Evolutionary conservation across 2,888 invertebrate genomes (phyloP).

Genomic region (Byasa hedistus): DNA sequence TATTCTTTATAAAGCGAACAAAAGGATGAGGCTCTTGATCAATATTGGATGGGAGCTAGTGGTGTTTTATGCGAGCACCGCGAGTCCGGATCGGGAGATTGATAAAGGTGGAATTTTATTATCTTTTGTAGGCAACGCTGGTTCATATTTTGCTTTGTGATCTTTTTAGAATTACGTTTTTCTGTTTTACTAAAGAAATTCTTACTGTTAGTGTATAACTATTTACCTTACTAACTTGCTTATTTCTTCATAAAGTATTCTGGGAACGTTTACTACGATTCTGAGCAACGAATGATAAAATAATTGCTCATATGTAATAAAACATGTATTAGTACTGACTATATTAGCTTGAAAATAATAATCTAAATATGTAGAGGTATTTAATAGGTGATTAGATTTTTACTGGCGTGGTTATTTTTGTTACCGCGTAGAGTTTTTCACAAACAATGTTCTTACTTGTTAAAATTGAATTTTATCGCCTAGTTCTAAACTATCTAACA

Average conservation of each 20-base stretch:
- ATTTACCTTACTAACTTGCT: background rate
- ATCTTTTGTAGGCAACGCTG: slow-evolving; percentile 10
- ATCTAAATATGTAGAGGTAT: too few species aligned
- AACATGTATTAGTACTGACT: too few species aligned
- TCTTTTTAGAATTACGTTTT: background rate
- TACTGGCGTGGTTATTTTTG: too few species aligned
- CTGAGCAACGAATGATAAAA: background rate
- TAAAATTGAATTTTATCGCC: too few species aligned
- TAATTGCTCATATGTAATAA: background rate
- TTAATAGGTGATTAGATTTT: too few species aligned
- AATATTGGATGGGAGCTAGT: slow-evolving; percentile 21
- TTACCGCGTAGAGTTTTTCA: too few species aligned
- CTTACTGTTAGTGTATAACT: background rate
- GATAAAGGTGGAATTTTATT: slow-evolving; percentile 23
- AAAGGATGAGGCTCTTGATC: slow-evolving; percentile 24
- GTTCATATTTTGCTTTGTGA: slow-evolving; percentile 7
- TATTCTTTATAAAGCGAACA: slow-evolving; percentile 27
- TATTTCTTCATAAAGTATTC: too few species aligned
- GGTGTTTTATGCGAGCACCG: slow-evolving; percentile 15
- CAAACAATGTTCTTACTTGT: too few species aligned
- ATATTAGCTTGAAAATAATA: too few species aligned
- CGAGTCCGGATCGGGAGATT: slow-evolving; percentile 9
- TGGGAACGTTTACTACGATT: background rate
- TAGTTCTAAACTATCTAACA: too few species aligned
- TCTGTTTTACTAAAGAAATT: background rate